Evolutionary conservation across 1,140 invertebrate species (phyloP), one percentile per base, ranked within the genome.

Genomic region (Lucilia cuprina): DNA sequence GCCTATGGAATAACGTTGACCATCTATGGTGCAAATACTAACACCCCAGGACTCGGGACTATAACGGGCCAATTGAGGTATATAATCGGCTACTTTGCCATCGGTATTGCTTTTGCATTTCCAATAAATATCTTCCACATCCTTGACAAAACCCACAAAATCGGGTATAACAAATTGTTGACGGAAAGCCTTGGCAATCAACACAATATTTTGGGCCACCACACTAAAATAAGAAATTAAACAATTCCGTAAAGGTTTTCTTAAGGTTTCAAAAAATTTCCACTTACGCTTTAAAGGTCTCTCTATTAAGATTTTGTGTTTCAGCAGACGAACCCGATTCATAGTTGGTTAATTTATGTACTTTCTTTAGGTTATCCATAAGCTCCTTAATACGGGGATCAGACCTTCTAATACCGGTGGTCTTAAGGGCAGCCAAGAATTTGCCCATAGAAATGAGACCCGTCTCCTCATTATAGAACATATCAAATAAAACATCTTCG

Each of bases 151-250:
- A 85, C 95, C 95, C 82, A 94, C 93, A 92, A 98, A 99, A 88
- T 99, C 97, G 2, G 98, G 98, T 85, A 99, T 97, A 25, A 99
- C 95, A 88, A 99, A 98, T 88, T 99, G 96, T 88, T 97, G 96
- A 19, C 96, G 94, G 90, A 99, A 98, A 13, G 98, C 97, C 88
- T 96, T 94, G 3, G 97, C 96, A 86, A 99, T 98, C 74, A 99
- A 91, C 1, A 97, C 95, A 86, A 98, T 96, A 89, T 98, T 98
- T 4, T 96, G 95, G 17, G 94, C 92, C 83, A 98, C 95, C 19
- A 97, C 95, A 88, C 96, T 96, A 25, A 41, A 83, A 83, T 12
- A 49, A 25, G 34, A 35, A 5, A 19, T 55, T 0, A 55, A 55
- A 78, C 21, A 12, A 41, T 80, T 80, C 47, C 19, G 19, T 21